A percentile compares a stretch with the other conserved stretches of the same genome.
phyloP scores from a whole-genome alignment of 2,888 invertebrate species.

The Gortyna flavago region DNA sequence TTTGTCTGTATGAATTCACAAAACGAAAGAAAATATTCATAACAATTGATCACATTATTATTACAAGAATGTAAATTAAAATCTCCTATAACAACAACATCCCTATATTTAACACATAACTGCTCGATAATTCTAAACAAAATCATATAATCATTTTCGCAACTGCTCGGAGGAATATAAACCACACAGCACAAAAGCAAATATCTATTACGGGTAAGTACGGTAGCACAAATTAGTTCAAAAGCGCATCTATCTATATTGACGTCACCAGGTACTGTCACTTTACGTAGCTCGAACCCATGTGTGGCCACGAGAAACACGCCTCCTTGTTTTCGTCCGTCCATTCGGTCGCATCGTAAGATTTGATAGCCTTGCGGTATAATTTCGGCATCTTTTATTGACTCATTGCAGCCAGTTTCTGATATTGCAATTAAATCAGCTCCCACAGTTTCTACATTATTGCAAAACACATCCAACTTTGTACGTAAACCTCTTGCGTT shows the following conservation, averaged over 20 bases:
- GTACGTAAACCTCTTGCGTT: background rate
- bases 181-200: slow-evolving; percentile 5
- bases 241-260: slow-evolving; percentile 4
- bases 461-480: background rate
- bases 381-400: background rate
- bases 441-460: background rate
- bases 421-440: slow-evolving; percentile 1
- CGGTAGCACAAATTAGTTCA: slow-evolving; percentile 2
- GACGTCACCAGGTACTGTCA: slow-evolving; percentile 9
- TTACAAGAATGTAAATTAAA: too few species aligned
- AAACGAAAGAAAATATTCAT: background rate
- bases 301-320: slow-evolving; percentile 4
- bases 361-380: background rate
- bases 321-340: background rate
- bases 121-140: slow-evolving; percentile 41
- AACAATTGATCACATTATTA: background rate
- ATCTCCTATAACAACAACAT: too few species aligned
- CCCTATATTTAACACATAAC: too few species aligned
- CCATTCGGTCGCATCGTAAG: background rate
- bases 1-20: too few species aligned
- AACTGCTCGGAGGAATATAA: background rate
- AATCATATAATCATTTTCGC: slow-evolving; percentile 27
- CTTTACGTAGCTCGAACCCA: slow-evolving; percentile 3
- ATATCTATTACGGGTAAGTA: background rate
- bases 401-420: background rate